Evolutionary conservation across 2,888 invertebrate species (phyloP).

Genomic region (Lacanobia wlatinum): DNA sequence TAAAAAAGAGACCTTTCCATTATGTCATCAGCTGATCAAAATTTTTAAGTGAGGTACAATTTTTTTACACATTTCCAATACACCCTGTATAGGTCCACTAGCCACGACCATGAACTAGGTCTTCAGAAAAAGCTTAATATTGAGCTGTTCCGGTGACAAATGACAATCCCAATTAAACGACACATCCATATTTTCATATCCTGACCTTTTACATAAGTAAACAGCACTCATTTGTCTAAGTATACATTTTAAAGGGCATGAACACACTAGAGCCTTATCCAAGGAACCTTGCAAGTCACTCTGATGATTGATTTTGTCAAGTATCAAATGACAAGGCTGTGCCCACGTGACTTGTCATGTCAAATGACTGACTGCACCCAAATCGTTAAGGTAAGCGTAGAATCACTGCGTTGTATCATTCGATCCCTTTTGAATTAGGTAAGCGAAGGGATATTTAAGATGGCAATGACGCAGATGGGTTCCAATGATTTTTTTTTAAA

Average conservation of each 20-base stretch:
- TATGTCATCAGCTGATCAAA: too few species aligned
- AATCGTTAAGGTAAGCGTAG: slow-evolving; percentile 20
- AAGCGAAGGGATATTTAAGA: background rate
- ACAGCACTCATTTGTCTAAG: background rate
- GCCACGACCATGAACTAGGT: too few species aligned
- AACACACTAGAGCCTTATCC: background rate
- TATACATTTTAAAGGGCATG: slow-evolving; percentile 26
- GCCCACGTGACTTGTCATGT: slow-evolving; percentile 12
- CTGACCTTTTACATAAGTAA: slow-evolving; percentile 2
- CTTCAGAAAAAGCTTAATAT: too few species aligned
- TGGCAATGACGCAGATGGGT: background rate
- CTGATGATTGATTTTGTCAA: slow-evolving; percentile 43
- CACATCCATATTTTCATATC: background rate
- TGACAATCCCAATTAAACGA: background rate
- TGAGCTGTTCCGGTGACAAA: background rate
- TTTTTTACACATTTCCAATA: too few species aligned
- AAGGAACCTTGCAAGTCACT: slow-evolving; percentile 29
- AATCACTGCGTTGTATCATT: background rate
- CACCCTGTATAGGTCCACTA: too few species aligned
- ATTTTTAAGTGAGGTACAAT: too few species aligned
- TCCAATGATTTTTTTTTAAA: background rate
- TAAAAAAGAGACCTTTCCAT: too few species aligned
- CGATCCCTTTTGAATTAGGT: slow-evolving; percentile 11
- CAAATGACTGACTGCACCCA: slow-evolving; percentile 17
- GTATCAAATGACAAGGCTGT: slow-evolving; percentile 35